Evolutionary conservation across 2,797 vertebrate genomes (phyloP), one percentile per base, ranked within the genome.

Genomic region (Rhynchotus rufescens): DNA sequence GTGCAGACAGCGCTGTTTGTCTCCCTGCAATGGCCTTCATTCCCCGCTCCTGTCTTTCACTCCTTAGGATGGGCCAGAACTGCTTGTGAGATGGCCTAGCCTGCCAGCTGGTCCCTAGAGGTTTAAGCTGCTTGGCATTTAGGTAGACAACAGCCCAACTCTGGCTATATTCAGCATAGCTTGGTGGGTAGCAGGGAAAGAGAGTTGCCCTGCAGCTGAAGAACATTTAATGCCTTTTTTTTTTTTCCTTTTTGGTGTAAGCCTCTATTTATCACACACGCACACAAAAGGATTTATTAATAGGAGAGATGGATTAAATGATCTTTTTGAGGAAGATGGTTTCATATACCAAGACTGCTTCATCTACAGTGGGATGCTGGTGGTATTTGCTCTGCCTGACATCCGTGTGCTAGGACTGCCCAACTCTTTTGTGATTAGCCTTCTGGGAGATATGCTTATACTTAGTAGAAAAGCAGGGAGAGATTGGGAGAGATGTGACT

Each of bases 11-110:
- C 21, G 14, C 69, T 86, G 66, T 83, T 92, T 72, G 11, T 86
- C 61, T 91, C 51, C 66, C 77, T 92, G 86, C 79, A 93, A 1
- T 75, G 75, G 76, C 51, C 61, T 96, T 28, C 77, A 22, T 88
- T 95, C 80, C 57, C 47, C 1, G 6, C 72, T 91, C 32, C 30
- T 0, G 2, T 80, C 62, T 88, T 90, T 64, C 74, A 32, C 51
- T 92, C 57, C 28, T 91, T 64, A 83, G 61, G 65, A 76, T 76
- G 57, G 2, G 19, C 36, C 67, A 54, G 80, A 90, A 19, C 61
- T 92, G 52, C 45, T 71, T 65, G 6, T 49, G 59, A 90, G 30
- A 17, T 81, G 68, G 65, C 45, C 38, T 57, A 40, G 9, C 6
- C n/a, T 26, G 66, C 66, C 42, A 38, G 47, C 40, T 89, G 26